These are phyloP conservation scores for Notiomystis cincta DNA, from an alignment of 2,113 vertebrate species.

Conservation along the genomic window DNA sequence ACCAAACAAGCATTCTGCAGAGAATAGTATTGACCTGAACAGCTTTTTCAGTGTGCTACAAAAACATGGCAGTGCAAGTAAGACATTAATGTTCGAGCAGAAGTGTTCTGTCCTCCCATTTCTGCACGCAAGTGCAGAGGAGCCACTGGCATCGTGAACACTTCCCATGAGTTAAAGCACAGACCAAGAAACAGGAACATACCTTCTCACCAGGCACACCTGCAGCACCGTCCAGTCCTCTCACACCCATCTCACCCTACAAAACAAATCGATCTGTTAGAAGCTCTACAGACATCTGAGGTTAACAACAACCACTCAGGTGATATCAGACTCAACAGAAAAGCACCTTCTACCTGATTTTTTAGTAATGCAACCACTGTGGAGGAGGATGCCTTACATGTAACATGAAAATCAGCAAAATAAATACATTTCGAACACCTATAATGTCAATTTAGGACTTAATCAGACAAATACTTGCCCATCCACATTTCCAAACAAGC, in stretches of 20 bases:
- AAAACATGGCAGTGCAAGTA: neutral
- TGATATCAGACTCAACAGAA: neutral
- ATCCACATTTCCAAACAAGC: neutral
- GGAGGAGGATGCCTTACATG: neutral
- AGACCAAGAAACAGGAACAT: neutral
- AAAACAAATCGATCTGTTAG: constrained; percentile 30
- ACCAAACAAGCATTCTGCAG: neutral
- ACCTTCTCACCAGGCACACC: constrained; percentile 78
- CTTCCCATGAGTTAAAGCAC: fast-evolving
- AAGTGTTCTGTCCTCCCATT: neutral
- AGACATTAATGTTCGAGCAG: neutral
- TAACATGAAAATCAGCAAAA: neutral
- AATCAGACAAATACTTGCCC: neutral
- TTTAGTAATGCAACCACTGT: neutral
- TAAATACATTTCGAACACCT: neutral
- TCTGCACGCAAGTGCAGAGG: neutral
- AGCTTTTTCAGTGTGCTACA: neutral
- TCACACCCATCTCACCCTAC: constrained; percentile 68
- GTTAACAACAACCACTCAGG: neutral
- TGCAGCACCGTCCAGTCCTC: constrained; percentile 69
- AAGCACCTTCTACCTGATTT: neutral
- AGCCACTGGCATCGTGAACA: neutral
- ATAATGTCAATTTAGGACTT: neutral
- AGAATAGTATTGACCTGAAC: neutral
- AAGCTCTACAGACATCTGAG: neutral